Base-by-base conservation (phyloP, 1,140 invertebrate genomes). In the Polyergus mexicanus region DNA sequence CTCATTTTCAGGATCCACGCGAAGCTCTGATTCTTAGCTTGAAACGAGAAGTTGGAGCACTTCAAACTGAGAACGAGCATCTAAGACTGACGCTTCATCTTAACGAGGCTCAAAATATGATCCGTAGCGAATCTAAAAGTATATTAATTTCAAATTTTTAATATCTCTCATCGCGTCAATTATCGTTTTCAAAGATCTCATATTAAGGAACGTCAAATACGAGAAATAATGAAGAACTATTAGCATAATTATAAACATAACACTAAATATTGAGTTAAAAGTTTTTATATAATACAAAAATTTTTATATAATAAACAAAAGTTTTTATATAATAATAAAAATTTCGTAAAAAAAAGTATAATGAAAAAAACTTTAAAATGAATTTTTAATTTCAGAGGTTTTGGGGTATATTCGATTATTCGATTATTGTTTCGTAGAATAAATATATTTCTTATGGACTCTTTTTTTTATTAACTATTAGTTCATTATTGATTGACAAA, bases 21-120 rank as follows among this genome's bases (percentile, higher is more conserved):
- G 98, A 99, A 93, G 98, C 98, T 19, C 94, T 99, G 1, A 99
- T 99, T 86, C 93, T 99, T 7, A 98, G 97, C 92, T 93, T 99
- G 56, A 99, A 99, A 94, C 95, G 98, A 60, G 98, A 99, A 95
- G 97, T 99, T 8, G 96, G 97, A 78, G 97, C 98, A 2, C 96
- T 99, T 41, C 97, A 99, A 92, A 97, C 97, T 86, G 99, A 99
- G 95, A 99, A 99, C 91, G 97, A 98, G 77, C 98, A 99, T 88
- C 94, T 99, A 4, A 96, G 97, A 69, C 96, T 97, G 68, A 97
- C 97, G 0, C 93, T 98, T 4, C 96, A 97, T 91, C 94, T 97
- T 19, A 93, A 85, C 41, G 90, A 92, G 65, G 58, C 85, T 32
- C 84, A 86, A 13, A 91, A 74, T 66, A 32, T 62, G 10, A 54